These are phyloP conservation scores for Macrochelys suwanniensis DNA, from an alignment of 2,797 vertebrate species.

Conservation along the genomic window DNA sequence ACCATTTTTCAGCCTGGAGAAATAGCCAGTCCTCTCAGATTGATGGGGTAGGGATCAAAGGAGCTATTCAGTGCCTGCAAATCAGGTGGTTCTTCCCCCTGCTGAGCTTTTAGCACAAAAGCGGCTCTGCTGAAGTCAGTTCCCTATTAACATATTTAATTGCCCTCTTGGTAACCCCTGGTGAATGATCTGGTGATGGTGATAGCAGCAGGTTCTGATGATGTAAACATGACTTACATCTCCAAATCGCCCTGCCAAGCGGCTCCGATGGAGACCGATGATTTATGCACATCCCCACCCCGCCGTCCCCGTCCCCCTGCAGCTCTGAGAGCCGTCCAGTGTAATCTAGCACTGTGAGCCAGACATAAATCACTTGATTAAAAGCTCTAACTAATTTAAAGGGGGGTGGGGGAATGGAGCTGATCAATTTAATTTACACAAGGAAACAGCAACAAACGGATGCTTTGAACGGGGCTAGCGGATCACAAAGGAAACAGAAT, in stretches of 20 bases:
- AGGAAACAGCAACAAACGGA: slow-evolving; percentile 50
- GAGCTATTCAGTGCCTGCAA: slow-evolving; percentile 74
- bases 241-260: slow-evolving; percentile 39
- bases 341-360: slow-evolving; percentile 43
- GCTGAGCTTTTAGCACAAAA: slow-evolving; percentile 36
- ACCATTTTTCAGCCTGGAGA: neutral
- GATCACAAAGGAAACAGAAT: neutral
- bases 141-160: slow-evolving; percentile 86
- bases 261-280: slow-evolving; percentile 69
- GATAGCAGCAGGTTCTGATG: slow-evolving; percentile 63
- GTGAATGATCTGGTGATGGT: slow-evolving; percentile 73
- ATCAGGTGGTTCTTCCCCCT: slow-evolving; percentile 78
- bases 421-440: slow-evolving; percentile 67
- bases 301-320: neutral
- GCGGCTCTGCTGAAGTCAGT: slow-evolving; percentile 73
- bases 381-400: slow-evolving; percentile 70
- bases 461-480: neutral
- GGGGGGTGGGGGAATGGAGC: neutral
- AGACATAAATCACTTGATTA: slow-evolving; percentile 76
- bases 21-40: slow-evolving; percentile 43
- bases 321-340: neutral
- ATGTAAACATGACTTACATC: slow-evolving; percentile 79
- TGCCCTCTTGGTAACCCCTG: slow-evolving; percentile 76
- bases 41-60: slow-evolving; percentile 71
- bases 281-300: slow-evolving; percentile 51